Conservation (phyloP, 2,888 invertebrate species). For the Plagiodera versicolora region DNA sequence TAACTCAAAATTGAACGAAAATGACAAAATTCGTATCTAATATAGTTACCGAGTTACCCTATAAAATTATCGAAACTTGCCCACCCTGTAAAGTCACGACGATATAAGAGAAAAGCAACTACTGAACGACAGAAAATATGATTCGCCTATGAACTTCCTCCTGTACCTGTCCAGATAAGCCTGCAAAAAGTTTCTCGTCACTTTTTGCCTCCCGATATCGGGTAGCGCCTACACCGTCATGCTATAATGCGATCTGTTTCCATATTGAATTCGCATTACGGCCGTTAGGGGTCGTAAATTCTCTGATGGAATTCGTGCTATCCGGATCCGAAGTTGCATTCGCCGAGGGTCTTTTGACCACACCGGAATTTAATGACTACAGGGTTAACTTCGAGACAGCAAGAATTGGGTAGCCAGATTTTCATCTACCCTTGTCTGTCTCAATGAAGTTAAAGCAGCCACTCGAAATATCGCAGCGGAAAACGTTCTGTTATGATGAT, state of each 20-base stretch:
- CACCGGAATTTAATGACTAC: not conserved
- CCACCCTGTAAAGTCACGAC: too few relatives aligned
- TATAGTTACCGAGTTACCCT: too few relatives aligned
- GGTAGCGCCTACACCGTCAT: not conserved
- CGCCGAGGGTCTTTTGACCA: not conserved
- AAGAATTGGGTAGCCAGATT: not conserved
- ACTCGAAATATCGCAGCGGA: too few relatives aligned
- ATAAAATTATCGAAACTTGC: too few relatives aligned
- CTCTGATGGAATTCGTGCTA: not conserved
- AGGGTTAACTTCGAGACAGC: not conserved
- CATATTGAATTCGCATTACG: not conserved
- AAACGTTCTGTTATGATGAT: too few relatives aligned
- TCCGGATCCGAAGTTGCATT: not conserved
- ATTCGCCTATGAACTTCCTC: not conserved
- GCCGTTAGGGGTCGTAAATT: not conserved
- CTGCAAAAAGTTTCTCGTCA: not conserved
- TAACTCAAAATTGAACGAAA: too few relatives aligned
- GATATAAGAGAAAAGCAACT: too few relatives aligned
- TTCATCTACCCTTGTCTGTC: too few relatives aligned
- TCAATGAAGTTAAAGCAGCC: too few relatives aligned
- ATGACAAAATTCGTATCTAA: too few relatives aligned
- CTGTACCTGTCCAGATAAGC: not conserved
- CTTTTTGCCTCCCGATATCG: not conserved
- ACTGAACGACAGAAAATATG: too few relatives aligned
- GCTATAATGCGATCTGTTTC: not conserved